Base-by-base conservation (phyloP, 2,113 vertebrate species). In the Arizona elegans region DNA sequence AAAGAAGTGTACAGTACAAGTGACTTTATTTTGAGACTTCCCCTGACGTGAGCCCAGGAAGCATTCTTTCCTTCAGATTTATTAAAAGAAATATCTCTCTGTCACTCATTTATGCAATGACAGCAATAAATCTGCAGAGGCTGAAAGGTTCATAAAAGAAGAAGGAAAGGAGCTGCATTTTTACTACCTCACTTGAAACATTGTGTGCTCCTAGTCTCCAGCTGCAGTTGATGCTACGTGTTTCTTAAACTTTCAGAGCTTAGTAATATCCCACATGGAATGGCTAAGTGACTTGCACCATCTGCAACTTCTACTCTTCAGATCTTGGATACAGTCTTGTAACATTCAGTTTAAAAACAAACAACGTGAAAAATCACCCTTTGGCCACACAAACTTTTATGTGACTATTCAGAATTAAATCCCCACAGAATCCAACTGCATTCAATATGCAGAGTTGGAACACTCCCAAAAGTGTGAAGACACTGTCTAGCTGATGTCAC, bases 41-140 rank as follows among this genome's bases (percentile, higher is more conserved):
- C 81, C 50, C 9, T 89, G 5, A 0, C 89, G 10, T 53, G 92
- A 62, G 58, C 65, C 94, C 43, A 15, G 86, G 75, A 56, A 65
- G 65, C 81, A 15, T 91, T 0, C 23, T 38, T 91, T 10, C 86
- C 59, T 91, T 33, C 88, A 47, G 21, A 86, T 47, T 47, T 91
- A 50, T 2, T 26, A 92, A 90, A 91, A 85, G 70, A 92, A 94
- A 3, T 92, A 26, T 95, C 52, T 81, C 81, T 56, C 47, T 59
- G 23, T 94, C 89, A 87, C 88, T 89, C 94, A 33, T 17, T 81
- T 90, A 70, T 94, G 87, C 91, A 92, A 88, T 59, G 2, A 24
- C 0, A 53, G 26, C 0, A 23, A 87, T 23, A 90, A 95, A 93
- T 92, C 95, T 86, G 0, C 59, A 87, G 88, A 92, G 81, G 86